phyloP scores from a whole-genome alignment of 2,113 vertebrate genomes.

The Ammodytes dubius region DNA sequence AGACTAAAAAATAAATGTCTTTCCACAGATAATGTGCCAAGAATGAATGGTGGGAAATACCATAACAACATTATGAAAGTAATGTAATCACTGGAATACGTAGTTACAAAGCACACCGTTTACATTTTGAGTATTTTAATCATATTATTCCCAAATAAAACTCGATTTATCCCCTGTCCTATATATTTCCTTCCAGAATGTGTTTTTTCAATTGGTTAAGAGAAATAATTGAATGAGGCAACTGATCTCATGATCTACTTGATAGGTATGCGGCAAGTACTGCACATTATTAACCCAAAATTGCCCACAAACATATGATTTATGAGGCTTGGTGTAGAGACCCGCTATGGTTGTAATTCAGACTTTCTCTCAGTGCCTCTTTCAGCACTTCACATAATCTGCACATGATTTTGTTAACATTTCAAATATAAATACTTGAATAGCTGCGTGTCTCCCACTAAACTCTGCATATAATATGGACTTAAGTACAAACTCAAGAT shows the following conservation, averaged over 20 bases:
- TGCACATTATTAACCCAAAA: conserved; percentile 3
- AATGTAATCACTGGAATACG: neutral
- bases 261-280: neutral
- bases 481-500: neutral
- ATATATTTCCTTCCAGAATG: neutral
- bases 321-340: conserved; percentile 5
- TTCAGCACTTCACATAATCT: conserved; percentile 6
- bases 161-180: neutral
- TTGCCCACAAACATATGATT: neutral
- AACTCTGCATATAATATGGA: neutral
- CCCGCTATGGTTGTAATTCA: conserved; percentile 10
- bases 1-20: neutral
- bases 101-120: neutral
- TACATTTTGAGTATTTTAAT: neutral
- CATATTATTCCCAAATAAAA: neutral
- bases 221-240: conserved; percentile 23
- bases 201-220: conserved; percentile 17
- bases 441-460: neutral
- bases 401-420: conserved; percentile 9
- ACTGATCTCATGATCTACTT: conserved; percentile 22
- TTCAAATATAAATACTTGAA: neutral
- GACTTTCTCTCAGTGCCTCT: neutral
- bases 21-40: neutral
- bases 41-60: neutral
- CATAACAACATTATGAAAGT: neutral